Conservation (phyloP, 2,113 vertebrate genomes). For the Hylia prasina region DNA sequence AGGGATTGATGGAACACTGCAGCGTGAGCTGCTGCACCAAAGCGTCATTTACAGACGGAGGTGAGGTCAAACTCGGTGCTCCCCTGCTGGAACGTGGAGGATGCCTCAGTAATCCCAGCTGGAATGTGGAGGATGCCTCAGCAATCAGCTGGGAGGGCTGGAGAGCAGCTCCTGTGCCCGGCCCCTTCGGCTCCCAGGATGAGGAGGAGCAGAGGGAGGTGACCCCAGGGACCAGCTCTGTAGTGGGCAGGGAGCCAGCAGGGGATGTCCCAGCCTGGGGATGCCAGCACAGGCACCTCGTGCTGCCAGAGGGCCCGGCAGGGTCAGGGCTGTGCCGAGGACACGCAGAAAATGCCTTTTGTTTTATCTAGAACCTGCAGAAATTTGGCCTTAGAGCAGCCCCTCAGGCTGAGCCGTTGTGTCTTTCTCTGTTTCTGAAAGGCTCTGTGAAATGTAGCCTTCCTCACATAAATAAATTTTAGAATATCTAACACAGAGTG, state of each 20-base stretch:
- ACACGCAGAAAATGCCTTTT: not conserved
- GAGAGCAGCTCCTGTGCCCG: not conserved
- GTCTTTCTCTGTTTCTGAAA: not conserved
- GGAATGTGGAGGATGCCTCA: accelerated
- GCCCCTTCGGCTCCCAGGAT: not conserved
- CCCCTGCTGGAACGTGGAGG: accelerated
- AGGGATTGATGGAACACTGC: not conserved
- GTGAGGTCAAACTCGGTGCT: accelerated
- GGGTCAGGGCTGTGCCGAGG: not conserved
- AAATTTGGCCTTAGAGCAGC: not conserved
- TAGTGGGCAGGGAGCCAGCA: not conserved
- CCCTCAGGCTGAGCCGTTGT: accelerated
- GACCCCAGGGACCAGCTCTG: not conserved
- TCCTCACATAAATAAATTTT: not conserved
- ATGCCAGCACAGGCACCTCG: not conserved
- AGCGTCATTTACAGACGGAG: not conserved
- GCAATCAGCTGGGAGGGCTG: not conserved
- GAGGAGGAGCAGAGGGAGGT: not conserved
- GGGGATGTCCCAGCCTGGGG: not conserved
- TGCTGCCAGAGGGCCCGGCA: not conserved
- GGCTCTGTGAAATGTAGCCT: not conserved
- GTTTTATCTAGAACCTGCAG: not conserved
- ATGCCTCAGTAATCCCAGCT: not conserved
- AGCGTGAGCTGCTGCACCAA: not conserved
- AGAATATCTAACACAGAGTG: accelerated